Conservation (phyloP, 2,888 invertebrate species). For the Balanococcus diminutus region DNA sequence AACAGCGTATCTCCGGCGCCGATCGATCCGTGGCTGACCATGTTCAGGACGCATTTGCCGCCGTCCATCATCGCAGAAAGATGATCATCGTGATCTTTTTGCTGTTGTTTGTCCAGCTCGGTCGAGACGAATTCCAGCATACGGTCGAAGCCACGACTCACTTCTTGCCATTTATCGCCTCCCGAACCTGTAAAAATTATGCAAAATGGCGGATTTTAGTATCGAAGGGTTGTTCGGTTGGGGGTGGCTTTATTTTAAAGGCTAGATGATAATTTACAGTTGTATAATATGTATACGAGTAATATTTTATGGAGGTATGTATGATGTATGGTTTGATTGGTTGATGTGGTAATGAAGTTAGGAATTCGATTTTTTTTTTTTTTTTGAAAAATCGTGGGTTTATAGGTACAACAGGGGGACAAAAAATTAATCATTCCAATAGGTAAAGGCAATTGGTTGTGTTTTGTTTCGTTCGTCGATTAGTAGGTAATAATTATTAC, state of each 20-base stretch:
- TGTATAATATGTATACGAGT: not conserved
- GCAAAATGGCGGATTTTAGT: not conserved
- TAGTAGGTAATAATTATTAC: too few species aligned
- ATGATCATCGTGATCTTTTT: not conserved
- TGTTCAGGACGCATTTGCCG: not conserved
- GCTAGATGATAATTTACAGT: not conserved
- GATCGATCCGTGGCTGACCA: not conserved
- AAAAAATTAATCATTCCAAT: too few species aligned
- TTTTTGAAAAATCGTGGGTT: too few species aligned
- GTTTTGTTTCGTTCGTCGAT: too few species aligned
- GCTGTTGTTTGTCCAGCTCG: constrained; percentile 82
- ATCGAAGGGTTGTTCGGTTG: not conserved
- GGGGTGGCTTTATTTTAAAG: too few species aligned
- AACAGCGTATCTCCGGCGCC: not conserved
- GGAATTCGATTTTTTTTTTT: not conserved
- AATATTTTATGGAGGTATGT: not conserved
- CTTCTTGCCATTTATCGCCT: constrained; percentile 87
- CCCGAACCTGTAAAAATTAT: constrained; percentile 3
- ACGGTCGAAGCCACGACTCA: constrained; percentile 91
- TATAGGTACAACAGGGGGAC: too few species aligned
- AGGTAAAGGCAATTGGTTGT: too few species aligned
- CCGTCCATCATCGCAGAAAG: not conserved
- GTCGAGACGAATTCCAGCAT: constrained; percentile 92
- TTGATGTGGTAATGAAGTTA: not conserved
- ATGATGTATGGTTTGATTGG: not conserved